Percentiles rank a stretch among this genome's conserved stretches.
Conservation (phyloP, 2,888 invertebrate genomes). For the Abrostola tripartita region DNA sequence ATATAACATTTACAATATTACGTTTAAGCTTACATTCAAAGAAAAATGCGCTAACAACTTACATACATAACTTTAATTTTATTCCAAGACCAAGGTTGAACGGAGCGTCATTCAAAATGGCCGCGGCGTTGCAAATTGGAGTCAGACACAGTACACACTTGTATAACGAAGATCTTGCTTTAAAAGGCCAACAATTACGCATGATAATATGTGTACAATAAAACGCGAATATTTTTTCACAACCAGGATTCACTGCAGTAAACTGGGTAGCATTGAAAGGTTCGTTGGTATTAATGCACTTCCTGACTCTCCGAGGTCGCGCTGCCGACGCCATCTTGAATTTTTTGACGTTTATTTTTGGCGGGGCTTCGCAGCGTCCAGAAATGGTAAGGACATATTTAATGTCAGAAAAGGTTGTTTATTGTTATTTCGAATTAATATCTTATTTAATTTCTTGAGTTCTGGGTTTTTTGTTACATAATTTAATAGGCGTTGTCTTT, state of each 20-base stretch:
- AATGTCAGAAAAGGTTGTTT: conserved; percentile 52
- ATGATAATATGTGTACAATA: conserved; percentile 54
- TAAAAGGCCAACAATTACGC: conserved; percentile 72
- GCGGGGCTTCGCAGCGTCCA: conserved; percentile 74
- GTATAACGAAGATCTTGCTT: conserved; percentile 66
- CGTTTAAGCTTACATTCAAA: conserved; percentile 29
- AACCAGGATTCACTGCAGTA: conserved; percentile 71
- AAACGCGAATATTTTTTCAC: conserved; percentile 68
- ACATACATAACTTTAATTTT: conserved; percentile 48
- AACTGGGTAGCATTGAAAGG: conserved; percentile 86
- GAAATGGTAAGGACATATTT: conserved; percentile 69
- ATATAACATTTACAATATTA: conserved; percentile 1
- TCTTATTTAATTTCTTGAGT: conserved; percentile 34
- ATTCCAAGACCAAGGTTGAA: conserved; percentile 64
- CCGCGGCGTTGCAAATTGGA: conserved; percentile 59
- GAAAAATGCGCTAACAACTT: conserved; percentile 46
- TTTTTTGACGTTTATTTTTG: conserved; percentile 87
- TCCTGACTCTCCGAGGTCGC: conserved; percentile 82
- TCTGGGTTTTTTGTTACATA: conserved; percentile 43
- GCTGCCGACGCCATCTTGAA: conserved; percentile 79
- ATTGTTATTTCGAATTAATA: conserved; percentile 38
- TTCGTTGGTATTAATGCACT: conserved; percentile 88
- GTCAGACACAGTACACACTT: conserved; percentile 43
- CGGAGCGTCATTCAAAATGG: conserved; percentile 66
- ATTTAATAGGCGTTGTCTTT: conserved; percentile 21